These are phyloP conservation scores for Gryllus longicercus DNA, from an alignment of 2,888 invertebrate species.

Conservation along the genomic window DNA sequence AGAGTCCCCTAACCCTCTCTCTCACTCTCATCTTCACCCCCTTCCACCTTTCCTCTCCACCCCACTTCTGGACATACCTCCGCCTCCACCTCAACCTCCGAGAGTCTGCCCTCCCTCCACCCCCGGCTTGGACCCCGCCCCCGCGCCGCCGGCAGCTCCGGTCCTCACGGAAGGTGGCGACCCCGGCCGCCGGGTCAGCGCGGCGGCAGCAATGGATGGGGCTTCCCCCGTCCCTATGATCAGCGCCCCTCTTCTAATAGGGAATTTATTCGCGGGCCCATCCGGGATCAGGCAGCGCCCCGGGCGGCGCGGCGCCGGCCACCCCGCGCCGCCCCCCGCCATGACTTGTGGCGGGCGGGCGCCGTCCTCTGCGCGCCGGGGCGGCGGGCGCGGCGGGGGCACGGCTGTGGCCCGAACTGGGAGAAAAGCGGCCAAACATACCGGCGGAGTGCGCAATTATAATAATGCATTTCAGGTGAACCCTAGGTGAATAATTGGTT, in stretches of 20 bases:
- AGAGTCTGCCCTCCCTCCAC: too few relatives aligned
- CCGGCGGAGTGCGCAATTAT: too few relatives aligned
- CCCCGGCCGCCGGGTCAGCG: not conserved
- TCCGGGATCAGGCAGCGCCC: not conserved
- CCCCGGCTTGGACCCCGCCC: too few relatives aligned
- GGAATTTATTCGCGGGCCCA: slow-evolving; percentile 1
- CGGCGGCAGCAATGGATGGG: not conserved
- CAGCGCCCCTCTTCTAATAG: not conserved
- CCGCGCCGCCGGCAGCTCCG: too few relatives aligned
- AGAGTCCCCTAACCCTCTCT: too few relatives aligned
- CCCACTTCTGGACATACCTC: too few relatives aligned
- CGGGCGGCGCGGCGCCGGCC: not conserved
- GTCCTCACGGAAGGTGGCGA: not conserved
- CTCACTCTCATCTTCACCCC: too few relatives aligned
- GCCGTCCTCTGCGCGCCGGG: not conserved
- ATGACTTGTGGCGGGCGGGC: not conserved
- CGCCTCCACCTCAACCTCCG: too few relatives aligned
- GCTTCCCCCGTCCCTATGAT: not conserved
- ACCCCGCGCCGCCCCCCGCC: not conserved
- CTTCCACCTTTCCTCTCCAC: too few relatives aligned
- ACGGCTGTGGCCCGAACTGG: not conserved
- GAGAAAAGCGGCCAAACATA: not conserved
- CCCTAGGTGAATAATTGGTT: too few relatives aligned
- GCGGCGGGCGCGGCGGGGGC: not conserved
- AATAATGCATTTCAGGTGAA: too few relatives aligned